Base-by-base conservation (phyloP, 2,888 invertebrate genomes). In the Megamerina dolium region DNA sequence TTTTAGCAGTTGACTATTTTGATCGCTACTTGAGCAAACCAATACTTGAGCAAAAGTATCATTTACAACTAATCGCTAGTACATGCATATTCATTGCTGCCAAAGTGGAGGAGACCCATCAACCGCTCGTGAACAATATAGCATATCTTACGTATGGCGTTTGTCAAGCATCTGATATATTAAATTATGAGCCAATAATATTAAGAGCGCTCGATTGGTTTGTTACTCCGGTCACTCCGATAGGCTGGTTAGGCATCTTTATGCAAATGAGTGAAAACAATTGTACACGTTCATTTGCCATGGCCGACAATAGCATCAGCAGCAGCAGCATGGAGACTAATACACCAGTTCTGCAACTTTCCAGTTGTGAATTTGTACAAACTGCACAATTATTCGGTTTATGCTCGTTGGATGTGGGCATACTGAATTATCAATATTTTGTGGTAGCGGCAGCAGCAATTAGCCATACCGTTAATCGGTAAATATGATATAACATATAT, bases 121-220 rank as follows among this genome's bases (percentile, higher is more conserved):
- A 99, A 36, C 97, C 97, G 1, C 94, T 94, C 73, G 78, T 97
- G 41, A 76, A 81, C 8, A 94, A 95, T 66, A 95, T 97, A 74
- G 91, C 96, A 0, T 94, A 91, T 73, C 95, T 97, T 12, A 97
- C 97, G 2, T 97, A 97, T 75, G 92, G 94, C 44, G 96, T 96
- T 1, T 99, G 96, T 70, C 85, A 85, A 35, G 84, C 87, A 41
- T 80, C 80, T 17, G 87, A 92, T 61, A 92, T 94, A 44, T 68
- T 89, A 8, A 75, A 79, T 26, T 83, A 86, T 58, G 92, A 92
- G 69, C 74, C 88, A 46, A 71, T 83, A 4, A 77, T 92, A 42
- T 71, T 90, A 37, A 83, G 85, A 72, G 82, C 82, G 38, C 65
- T 84, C 14, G 82, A 86, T 19, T 99, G 97, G 97, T 85, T 84